Evolutionary conservation across 37 sponge, comb jelly and placozoan genomes (phyloP).

Genomic region (Spongilla lacustris): DNA sequence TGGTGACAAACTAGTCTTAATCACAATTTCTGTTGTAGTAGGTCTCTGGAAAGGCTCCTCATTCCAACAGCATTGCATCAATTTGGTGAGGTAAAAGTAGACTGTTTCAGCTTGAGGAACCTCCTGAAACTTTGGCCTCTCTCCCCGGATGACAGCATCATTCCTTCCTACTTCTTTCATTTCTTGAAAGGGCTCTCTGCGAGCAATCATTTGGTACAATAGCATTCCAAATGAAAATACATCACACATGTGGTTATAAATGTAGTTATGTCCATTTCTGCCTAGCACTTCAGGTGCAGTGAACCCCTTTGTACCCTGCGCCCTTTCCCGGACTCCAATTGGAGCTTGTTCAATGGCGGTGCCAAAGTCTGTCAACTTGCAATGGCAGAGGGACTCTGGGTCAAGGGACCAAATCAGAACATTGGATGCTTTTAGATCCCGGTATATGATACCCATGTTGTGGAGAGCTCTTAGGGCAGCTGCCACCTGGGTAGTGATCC

Average conservation of each 20-base stretch:
- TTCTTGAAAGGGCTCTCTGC: constrained; percentile 71
- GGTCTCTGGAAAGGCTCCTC: constrained; percentile 70
- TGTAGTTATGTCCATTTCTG: constrained; percentile 51
- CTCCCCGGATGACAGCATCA: constrained; percentile 46
- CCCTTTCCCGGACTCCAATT: constrained; percentile 61
- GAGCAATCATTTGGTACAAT: constrained; percentile 86
- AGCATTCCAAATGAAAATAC: constrained; percentile 88
- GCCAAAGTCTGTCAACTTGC: constrained; percentile 89
- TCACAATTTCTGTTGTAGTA: constrained; percentile 28
- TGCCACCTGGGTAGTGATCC: constrained; percentile 80
- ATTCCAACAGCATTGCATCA: constrained; percentile 86
- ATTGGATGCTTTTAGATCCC: constrained; percentile 89
- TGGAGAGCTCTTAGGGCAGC: constrained; percentile 84
- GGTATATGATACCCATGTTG: constrained; percentile 71
- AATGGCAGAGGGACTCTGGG: constrained; percentile 70
- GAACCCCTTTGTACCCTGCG: constrained; percentile 87
- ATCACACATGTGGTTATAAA: constrained; percentile 81
- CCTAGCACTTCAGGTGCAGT: constrained; percentile 88
- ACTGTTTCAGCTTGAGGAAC: constrained; percentile 47
- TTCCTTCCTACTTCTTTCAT: constrained; percentile 44
- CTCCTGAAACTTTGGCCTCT: constrained; percentile 73
- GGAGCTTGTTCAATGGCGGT: constrained; percentile 75
- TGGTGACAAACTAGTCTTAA: constrained; percentile 5
- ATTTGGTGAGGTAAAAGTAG: constrained; percentile 60
- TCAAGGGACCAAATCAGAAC: constrained; percentile 90